Evolutionary conservation across 2,888 invertebrate genomes (phyloP).

Genomic region (Crossocerus cetratus): DNA sequence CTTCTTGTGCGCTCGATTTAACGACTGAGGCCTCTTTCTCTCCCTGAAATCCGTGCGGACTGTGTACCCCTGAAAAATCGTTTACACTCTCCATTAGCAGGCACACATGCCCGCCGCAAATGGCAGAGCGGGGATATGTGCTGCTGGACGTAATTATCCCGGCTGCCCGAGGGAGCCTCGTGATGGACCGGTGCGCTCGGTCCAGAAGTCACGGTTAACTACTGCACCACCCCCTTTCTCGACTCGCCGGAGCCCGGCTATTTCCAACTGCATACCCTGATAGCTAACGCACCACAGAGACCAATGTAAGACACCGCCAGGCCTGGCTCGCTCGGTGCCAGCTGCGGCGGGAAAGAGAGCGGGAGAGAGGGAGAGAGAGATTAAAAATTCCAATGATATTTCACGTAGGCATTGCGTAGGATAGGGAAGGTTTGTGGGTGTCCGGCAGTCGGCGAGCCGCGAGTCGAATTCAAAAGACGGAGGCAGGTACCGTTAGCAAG

Average conservation of each 20-base stretch:
- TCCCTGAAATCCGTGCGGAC: slow-evolving; percentile 26
- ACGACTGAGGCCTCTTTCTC: slow-evolving; percentile 40
- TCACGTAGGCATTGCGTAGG: neutral
- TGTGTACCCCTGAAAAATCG: slow-evolving; percentile 1
- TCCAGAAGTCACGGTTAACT: too few species aligned
- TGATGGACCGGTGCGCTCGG: too few species aligned
- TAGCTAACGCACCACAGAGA: too few species aligned
- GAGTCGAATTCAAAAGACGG: slow-evolving; percentile 39
- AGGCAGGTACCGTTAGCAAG: slow-evolving; percentile 38
- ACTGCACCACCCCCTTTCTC: too few species aligned
- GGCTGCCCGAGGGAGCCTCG: slow-evolving; percentile 1
- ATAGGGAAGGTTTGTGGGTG: neutral
- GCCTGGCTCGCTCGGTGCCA: too few species aligned
- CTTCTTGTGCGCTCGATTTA: slow-evolving; percentile 57
- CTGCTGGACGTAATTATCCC: slow-evolving; percentile 3
- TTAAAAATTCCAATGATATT: neutral
- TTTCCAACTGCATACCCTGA: too few species aligned
- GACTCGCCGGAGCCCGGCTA: too few species aligned
- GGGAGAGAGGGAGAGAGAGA: too few species aligned
- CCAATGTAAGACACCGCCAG: too few species aligned
- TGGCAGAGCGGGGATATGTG: neutral
- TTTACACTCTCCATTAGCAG: slow-evolving; percentile 37
- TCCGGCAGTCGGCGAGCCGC: neutral
- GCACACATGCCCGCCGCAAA: slow-evolving; percentile 38
- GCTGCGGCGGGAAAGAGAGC: too few species aligned